Base-by-base conservation (phyloP, 2,113 vertebrate genomes). In the Cavia porcellus region DNA sequence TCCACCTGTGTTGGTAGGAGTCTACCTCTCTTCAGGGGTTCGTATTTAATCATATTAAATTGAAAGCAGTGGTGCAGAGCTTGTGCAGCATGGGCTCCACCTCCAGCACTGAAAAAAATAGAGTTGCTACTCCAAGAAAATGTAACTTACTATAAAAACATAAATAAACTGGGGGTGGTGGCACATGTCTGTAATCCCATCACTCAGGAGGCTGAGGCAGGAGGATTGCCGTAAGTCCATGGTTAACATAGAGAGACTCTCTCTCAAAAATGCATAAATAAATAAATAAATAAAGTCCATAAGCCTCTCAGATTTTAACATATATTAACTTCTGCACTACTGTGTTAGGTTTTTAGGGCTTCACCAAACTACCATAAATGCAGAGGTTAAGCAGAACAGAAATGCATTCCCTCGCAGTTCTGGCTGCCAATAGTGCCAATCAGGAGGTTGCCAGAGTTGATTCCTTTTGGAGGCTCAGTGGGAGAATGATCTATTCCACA, bases 61-160 rank as follows among this genome's bases (percentile, higher is more conserved):
- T 80, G 72, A 74, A 74, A 75, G 72, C 72, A 74, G 72, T 74
- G 70, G 38, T 74, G 22, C n/a, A 45, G 42, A 75, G 38, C 22
- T 75, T 75, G 72, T 75, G 72, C 38, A 28, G 20, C 38, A 75
- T 25, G 42, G 61, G 28, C 47, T 50, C 28, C 1, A 64, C 10
- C 38, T 25, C 38, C 59, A 35, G 62, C 3, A n/a, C 1, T n/a
- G 45, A 25, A 24, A 86, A 52, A 66, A 66, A 66, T 77, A 52
- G 45, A 84, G 38, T 45, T 64, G 25, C 38, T 92, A 42, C 74
- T 64, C 88, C 55, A 92, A 47, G 57, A 89, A 61, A 89, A 92
- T 64, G 74, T 19, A 61, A 89, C 24, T 86, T 59, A 85, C 9
- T 74, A 42, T 74, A 66, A 28, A 28, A 61, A 59, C 25, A 24